Evolutionary conservation across 2,888 invertebrate genomes (phyloP).

Genomic region (Eulithis testata): DNA sequence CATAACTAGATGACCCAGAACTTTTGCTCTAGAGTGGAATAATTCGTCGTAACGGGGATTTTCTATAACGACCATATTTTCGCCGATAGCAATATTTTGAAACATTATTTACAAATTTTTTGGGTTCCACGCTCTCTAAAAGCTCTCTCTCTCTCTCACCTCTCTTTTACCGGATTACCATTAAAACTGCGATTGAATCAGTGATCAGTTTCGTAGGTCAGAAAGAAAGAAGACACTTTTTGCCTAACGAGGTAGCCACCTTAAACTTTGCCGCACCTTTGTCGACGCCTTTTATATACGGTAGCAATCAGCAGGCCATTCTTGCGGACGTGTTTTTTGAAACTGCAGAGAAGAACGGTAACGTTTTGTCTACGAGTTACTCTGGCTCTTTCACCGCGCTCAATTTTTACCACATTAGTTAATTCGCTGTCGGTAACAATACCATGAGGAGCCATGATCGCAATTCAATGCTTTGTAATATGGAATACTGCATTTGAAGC

Average conservation of each 20-base stretch:
- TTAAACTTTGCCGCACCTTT: conserved; percentile 40
- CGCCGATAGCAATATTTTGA: no score
- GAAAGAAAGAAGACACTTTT: conserved; percentile 24
- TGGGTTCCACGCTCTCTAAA: no score
- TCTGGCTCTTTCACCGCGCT: no score
- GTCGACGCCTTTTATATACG: conserved; percentile 46
- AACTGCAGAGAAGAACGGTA: conserved; percentile 7
- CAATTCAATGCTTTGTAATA: no score
- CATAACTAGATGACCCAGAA: no score
- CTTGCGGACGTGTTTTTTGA: conserved; percentile 42
- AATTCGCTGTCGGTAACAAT: no score
- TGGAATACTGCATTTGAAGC: neutral
- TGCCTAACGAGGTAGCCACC: conserved; percentile 43
- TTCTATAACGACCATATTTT: no score
- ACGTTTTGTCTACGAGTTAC: conserved; percentile 5
- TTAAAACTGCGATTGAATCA: conserved; percentile 3
- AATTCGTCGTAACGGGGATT: neutral
- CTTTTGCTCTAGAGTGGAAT: neutral
- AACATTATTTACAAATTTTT: no score
- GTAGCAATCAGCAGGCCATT: conserved; percentile 59
- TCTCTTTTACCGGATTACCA: neutral
- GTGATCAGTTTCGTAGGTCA: conserved; percentile 20
- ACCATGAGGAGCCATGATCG: no score
- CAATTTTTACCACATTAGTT: no score
- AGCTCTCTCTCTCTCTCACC: no score